These are phyloP conservation scores for Chionodraco myersi DNA, from an alignment of 2,113 vertebrate species.

Conservation along the genomic window DNA sequence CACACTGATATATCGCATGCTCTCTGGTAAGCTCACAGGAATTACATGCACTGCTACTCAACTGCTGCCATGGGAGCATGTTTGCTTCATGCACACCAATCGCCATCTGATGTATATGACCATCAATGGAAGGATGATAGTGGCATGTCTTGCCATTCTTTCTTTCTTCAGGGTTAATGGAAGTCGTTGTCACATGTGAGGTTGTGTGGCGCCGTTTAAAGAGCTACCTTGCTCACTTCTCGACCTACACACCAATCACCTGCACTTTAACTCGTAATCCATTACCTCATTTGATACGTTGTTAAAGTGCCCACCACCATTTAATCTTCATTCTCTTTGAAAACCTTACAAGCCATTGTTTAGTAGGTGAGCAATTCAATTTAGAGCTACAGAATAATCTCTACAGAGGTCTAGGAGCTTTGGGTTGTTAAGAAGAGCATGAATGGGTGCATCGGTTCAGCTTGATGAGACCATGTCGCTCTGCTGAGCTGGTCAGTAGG, in stretches of 20 bases:
- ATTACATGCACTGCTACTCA: slow-evolving; percentile 57
- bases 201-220: slow-evolving; percentile 37
- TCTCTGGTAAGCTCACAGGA: slow-evolving; percentile 39
- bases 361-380: slow-evolving; percentile 52
- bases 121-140: slow-evolving; percentile 52
- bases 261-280: slow-evolving; percentile 38
- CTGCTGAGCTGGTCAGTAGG: slow-evolving; percentile 53
- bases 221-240: slow-evolving; percentile 12
- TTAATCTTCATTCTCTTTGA: slow-evolving; percentile 68
- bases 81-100: slow-evolving; percentile 27
- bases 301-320: slow-evolving; percentile 30
- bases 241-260: slow-evolving; percentile 36
- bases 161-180: slow-evolving; percentile 66
- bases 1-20: slow-evolving; percentile 53
- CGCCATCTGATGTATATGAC: slow-evolving; percentile 54
- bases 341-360: slow-evolving; percentile 31
- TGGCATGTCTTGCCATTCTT: slow-evolving; percentile 34
- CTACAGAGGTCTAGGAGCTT: slow-evolving; percentile 31
- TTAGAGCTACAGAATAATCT: slow-evolving; percentile 64
- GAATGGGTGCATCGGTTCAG: slow-evolving; percentile 47
- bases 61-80: slow-evolving; percentile 46
- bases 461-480: slow-evolving; percentile 33
- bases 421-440: slow-evolving; percentile 27
- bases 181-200: slow-evolving; percentile 58
- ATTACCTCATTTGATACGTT: slow-evolving; percentile 40